Evolutionary conservation across 2,888 invertebrate genomes (phyloP).

Genomic region (Keiferia lycopersicella): DNA sequence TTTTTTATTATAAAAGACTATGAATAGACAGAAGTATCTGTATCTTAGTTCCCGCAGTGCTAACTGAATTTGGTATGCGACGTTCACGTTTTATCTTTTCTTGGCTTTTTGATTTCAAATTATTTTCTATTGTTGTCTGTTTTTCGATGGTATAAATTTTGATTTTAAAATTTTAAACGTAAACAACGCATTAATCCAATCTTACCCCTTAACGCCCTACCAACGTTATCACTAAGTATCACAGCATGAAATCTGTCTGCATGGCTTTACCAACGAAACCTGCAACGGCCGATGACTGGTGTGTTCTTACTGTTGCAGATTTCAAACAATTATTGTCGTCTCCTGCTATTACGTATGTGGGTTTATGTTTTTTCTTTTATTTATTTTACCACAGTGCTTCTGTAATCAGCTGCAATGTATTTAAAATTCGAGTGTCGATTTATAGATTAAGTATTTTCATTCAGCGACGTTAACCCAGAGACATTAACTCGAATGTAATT

Average conservation of each 20-base stretch:
- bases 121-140: no score
- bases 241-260: conserved; percentile 23
- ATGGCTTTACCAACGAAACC: conserved; percentile 20
- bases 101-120: no score
- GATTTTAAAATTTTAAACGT: neutral
- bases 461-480: no score
- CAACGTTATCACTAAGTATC: neutral
- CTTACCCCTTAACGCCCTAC: neutral
- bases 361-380: conserved; percentile 9
- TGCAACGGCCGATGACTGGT: conserved; percentile 1
- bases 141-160: no score
- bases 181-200: conserved; percentile 1
- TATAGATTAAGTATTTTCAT: no score
- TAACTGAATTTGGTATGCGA: neutral
- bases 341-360: conserved; percentile 14
- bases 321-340: conserved; percentile 19
- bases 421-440: no score
- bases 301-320: conserved; percentile 32
- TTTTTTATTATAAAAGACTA: no score
- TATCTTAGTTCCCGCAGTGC: no score
- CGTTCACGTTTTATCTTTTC: neutral
- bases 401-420: neutral
- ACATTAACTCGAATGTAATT: no score
- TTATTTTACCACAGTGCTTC: neutral
- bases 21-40: no score